Evolutionary conservation across 92 coral and sea anemone genomes (phyloP), one percentile per base, ranked within the genome.

Genomic region (Montipora capitata): DNA sequence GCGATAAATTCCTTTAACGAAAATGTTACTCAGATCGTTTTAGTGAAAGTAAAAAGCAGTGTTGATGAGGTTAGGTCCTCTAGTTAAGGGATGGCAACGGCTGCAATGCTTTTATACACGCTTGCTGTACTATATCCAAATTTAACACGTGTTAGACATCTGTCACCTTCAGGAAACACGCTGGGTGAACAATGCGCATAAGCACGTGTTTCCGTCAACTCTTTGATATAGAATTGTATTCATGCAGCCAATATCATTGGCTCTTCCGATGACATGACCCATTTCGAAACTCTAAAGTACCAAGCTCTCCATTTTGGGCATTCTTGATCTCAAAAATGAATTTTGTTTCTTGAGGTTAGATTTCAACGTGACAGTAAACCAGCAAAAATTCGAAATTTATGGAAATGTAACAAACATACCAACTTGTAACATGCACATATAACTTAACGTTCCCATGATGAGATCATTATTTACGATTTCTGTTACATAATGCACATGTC

Each of bases 71-170:
- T 13, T 10, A 27, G 35, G 35, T 27, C 35, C 35, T 27, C 35
- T 27, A 27, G 35, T 27, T 27, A 27, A 27, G 35, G 35, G 35
- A 27, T 27, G 35, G 52, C 10, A 48, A 5, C 52, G 10, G 52
- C 10, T 48, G 10, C 6, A 10, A 10, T 10, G 52, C 10, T 48
- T 48, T 48, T 48, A 48, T 48, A 48, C 10, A 48, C 5, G 52
- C 52, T 48, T 83, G 72, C 15, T 78, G 72, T 61, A 83, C 17
- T 45, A 62, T 72, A 73, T 38, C 72, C 63, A 61, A 27, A 20
- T n/a, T 9, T 35, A 72, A 45, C 87, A 83, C 87, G 87, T 83
- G 87, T 13, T 0, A 9, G 59, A 83, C 87, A 83, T 73, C 87
- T 83, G 87, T 48, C 15, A 2, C 66, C 61, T 12, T 59, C 61